Conservation (phyloP, 2,113 vertebrate species). For the Pantherophis guttatus region DNA sequence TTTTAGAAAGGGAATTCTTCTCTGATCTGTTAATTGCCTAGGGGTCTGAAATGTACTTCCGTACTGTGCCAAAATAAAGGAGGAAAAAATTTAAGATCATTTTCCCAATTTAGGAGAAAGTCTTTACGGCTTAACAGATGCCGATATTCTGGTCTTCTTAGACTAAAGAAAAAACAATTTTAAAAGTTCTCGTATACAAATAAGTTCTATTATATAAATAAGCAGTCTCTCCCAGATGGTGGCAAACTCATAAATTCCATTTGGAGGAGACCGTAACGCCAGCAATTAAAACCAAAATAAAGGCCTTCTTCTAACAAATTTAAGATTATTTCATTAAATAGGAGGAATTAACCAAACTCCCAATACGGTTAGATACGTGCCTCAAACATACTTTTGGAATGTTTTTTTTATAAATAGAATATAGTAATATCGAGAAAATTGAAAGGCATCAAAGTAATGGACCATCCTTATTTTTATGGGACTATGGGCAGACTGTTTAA, state of each 20-base stretch:
- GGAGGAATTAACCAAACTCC: slow-evolving; percentile 42
- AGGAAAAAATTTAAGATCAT: slow-evolving; percentile 44
- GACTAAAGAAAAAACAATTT: slow-evolving; percentile 51
- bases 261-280: slow-evolving; percentile 44
- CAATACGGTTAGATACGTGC: background rate
- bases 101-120: slow-evolving; percentile 47
- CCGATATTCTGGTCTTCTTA: slow-evolving; percentile 46
- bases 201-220: slow-evolving; percentile 47
- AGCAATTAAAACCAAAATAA: slow-evolving; percentile 38
- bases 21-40: slow-evolving; percentile 40
- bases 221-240: slow-evolving; percentile 49
- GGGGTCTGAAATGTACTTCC: slow-evolving; percentile 36
- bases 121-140: slow-evolving; percentile 54
- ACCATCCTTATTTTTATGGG: background rate
- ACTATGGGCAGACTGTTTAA: background rate
- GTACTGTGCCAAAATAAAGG: slow-evolving; percentile 45
- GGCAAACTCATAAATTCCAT: slow-evolving; percentile 51
- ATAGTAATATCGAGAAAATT: background rate
- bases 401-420: background rate
- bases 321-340: slow-evolving; percentile 40
- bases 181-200: slow-evolving; percentile 55
- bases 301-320: slow-evolving; percentile 46
- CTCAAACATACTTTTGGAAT: background rate
- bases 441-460: background rate
- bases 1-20: slow-evolving; percentile 40